Base-by-base conservation (phyloP, 1,140 invertebrate genomes). In the Sarcophaga peregrina region DNA sequence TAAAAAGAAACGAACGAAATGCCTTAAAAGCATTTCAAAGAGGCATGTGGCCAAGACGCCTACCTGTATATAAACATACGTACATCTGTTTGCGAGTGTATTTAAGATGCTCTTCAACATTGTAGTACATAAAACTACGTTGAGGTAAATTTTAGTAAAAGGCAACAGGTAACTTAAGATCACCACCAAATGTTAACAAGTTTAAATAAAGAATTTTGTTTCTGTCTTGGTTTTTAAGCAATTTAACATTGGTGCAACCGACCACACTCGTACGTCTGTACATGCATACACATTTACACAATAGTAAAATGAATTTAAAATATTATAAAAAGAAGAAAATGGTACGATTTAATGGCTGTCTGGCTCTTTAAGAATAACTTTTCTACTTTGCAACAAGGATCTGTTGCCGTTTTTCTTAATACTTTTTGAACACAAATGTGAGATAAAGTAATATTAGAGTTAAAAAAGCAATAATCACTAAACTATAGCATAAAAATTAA, bases 131-230 rank as follows among this genome's bases (percentile, higher is more conserved):
- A 76, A 76, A 20, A 76, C 9, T 9, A 46, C 11, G 37, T n/a
- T 15, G 8, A 68, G 15, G 62, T 13, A 52, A 58, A 58, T 58
- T 58, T 58, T n/a, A 58, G 6, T 8, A 68, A 25, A 68, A 68
- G 62, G 62, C 62, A 20, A 68, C 62, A 68, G 62, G 62, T 20
- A 58, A 81, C 20, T 54, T 81, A 81, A 58, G 58, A 58, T 20
- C 47, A 46, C 37, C 47, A 37, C 25, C 78, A 81, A 37, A 25
- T 45, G 62, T n/a, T 82, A 45, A 82, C 46, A 76, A n/a, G 58
- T 46, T 84, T 81, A 84, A 82, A 62, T 83, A n/a, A 84, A 82
- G 81, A 81, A 47, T 68, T n/a, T 13, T 58, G 54, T n/a, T 58
- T 11, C 2, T n/a, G 54, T 15, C 15, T 58, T 58, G n/a, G 6